phyloP scores from a whole-genome alignment of 2,797 vertebrate species.

The Macropus fuliginosus region DNA sequence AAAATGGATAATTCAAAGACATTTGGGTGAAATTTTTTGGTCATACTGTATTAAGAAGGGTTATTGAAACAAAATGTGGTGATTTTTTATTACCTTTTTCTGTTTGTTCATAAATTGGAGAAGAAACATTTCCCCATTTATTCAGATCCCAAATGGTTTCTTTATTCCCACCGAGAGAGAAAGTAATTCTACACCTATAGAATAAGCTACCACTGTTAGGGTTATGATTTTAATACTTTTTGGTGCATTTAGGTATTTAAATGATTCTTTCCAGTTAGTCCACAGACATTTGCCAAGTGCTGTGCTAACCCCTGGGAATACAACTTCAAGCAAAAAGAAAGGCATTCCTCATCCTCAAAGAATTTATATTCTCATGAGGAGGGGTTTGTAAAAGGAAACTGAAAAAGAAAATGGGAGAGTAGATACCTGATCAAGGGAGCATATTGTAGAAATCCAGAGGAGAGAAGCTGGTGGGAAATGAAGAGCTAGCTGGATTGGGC shows the following conservation, averaged over 20 bases:
- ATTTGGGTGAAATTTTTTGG: constrained; percentile 22
- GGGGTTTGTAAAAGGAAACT: neutral
- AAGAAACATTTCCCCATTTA: constrained; percentile 12
- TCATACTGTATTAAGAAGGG: neutral
- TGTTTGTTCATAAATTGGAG: neutral
- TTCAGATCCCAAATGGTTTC: constrained; percentile 13
- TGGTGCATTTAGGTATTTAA: constrained; percentile 36
- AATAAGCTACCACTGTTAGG: neutral
- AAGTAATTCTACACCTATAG: constrained; percentile 1
- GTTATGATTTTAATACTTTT: neutral
- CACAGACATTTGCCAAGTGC: neutral
- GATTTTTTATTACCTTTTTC: neutral
- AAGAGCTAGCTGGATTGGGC: neutral
- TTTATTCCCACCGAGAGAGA: neutral
- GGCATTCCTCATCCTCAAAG: neutral
- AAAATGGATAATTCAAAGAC: neutral
- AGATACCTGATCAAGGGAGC: neutral
- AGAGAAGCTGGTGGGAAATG: neutral
- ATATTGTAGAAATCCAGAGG: neutral
- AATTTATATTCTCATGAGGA: neutral
- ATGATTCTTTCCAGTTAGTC: neutral
- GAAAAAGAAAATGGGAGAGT: neutral
- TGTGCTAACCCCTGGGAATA: neutral
- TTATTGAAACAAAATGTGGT: constrained; percentile 14
- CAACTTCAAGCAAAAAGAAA: neutral